phyloP scores from a whole-genome alignment of 1,140 invertebrate genomes.

The silkworm (Bombyx mori) region ASM3026992v2 NC_085129.1:5949501-5950000 shows the following conservation, averaged over 20 bases:
- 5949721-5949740: background rate
- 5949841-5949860: background rate
- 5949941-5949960: too few relatives aligned
- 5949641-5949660: background rate
- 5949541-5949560: conserved; percentile 12
- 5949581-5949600: conserved; percentile 38
- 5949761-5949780: background rate
- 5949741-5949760: too few relatives aligned
- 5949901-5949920: too few relatives aligned
- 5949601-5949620: conserved; percentile 31
- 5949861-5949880: too few relatives aligned
- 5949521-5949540: conserved; percentile 40
- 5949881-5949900: too few relatives aligned
- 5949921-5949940: too few relatives aligned
- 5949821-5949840: background rate
- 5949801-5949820: background rate
- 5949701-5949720: conserved; percentile 6
- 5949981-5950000: too few relatives aligned
- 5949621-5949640: conserved; percentile 19
- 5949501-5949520: conserved; percentile 43
- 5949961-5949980: too few relatives aligned
- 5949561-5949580: conserved; percentile 30
- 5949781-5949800: background rate
- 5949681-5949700: conserved; percentile 3
- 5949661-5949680: conserved; percentile 3